Percentiles rank a stretch among this genome's conserved stretches.
phyloP scores from a whole-genome alignment of 2,113 vertebrate species.

The Pelmatolapia mariae region DNA sequence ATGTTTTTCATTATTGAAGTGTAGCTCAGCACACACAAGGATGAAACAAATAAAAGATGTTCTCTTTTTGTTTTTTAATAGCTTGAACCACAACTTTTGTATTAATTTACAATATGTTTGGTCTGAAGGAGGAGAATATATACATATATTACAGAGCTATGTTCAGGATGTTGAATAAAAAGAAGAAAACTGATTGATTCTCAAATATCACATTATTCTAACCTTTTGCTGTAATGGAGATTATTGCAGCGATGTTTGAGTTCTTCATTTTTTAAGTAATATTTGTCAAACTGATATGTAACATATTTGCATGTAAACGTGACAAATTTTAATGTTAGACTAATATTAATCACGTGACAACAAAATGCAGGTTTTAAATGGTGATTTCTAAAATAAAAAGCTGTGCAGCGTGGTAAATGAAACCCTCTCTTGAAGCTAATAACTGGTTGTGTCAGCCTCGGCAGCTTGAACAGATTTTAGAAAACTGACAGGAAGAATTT shows the following conservation, averaged over 20 bases:
- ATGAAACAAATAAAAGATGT: accelerated
- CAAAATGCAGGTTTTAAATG: background rate
- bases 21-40: background rate
- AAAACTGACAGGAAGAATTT: background rate
- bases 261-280: background rate
- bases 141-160: background rate
- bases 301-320: background rate
- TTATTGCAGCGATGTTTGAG: background rate
- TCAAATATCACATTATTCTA: background rate
- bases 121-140: background rate
- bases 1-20: background rate
- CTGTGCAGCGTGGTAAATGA: background rate
- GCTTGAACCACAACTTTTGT: background rate
- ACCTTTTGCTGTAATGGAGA: background rate
- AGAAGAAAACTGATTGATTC: background rate
- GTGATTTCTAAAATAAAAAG: background rate
- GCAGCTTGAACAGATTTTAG: background rate
- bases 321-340: background rate
- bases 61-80: background rate
- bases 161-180: background rate
- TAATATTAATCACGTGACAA: background rate
- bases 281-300: background rate
- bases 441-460: background rate
- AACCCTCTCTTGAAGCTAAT: background rate
- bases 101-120: background rate